Percentiles rank a stretch among this genome's conserved stretches.
Evolutionary conservation across 2,888 invertebrate species (phyloP).

Genomic region (Theodoxus fluviatilis): DNA sequence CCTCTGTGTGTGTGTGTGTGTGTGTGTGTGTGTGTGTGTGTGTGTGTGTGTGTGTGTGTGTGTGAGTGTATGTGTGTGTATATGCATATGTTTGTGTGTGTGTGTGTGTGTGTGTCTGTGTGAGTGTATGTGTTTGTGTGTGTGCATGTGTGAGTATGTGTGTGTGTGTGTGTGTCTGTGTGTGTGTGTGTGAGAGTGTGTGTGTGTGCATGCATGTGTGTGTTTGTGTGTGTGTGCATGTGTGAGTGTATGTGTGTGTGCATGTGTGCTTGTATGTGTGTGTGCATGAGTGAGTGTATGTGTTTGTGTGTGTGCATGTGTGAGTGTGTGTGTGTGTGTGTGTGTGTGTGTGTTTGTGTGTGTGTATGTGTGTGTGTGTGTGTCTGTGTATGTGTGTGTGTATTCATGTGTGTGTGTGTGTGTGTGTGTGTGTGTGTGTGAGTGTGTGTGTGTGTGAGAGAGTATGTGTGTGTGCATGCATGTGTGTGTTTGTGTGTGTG

Average conservation of each 20-base stretch:
- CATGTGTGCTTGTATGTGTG: neutral
- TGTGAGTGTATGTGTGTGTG: neutral
- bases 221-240: neutral
- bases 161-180: conserved; percentile 1
- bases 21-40: conserved; percentile 12
- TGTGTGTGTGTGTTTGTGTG: neutral
- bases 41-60: conserved; percentile 19
- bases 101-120: conserved; percentile 14
- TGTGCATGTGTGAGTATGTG: neutral
- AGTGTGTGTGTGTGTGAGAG: neutral
- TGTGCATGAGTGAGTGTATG: neutral
- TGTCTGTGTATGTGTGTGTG: neutral
- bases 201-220: neutral
- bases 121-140: conserved; percentile 5
- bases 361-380: neutral
- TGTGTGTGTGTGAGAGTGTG: neutral
- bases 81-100: conserved; percentile 5
- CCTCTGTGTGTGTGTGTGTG: neutral
- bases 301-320: neutral
- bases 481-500: neutral
- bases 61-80: conserved; percentile 4
- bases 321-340: neutral
- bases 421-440: conserved; percentile 11
- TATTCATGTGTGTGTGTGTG: neutral
- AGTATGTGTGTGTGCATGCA: neutral